A percentile compares a stretch with the other conserved stretches of the same genome.
phyloP scores from a whole-genome alignment of 2,888 invertebrate genomes.

The Zaprionus obscuricornis region DNA sequence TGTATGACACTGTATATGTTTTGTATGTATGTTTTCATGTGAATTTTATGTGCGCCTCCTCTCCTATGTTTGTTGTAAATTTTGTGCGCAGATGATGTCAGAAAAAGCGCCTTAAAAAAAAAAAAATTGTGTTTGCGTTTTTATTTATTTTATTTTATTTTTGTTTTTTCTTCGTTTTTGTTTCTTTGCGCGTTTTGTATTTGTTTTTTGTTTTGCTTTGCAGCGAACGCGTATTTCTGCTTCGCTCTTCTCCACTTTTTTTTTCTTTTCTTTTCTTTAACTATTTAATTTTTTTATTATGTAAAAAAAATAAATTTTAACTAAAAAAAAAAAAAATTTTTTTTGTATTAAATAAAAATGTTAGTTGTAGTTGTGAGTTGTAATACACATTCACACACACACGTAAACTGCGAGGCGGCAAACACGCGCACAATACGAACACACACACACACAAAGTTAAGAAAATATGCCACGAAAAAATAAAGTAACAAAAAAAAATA shows the following conservation, averaged over 20 bases:
- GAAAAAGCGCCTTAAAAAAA: constrained; percentile 55
- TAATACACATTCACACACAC: constrained; percentile 4
- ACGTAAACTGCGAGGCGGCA: constrained; percentile 25
- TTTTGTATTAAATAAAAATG: too few relatives aligned
- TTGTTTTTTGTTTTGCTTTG: constrained; percentile 20
- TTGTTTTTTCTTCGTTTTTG: constrained; percentile 37
- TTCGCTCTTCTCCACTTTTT: not conserved
- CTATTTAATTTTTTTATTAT: constrained; percentile 10
- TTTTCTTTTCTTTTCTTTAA: constrained; percentile 6
- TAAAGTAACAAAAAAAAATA: constrained; percentile 22
- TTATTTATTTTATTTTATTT: constrained; percentile 23
- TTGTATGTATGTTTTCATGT: constrained; percentile 18
- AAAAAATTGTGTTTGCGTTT: constrained; percentile 26
- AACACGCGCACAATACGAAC: constrained; percentile 22
- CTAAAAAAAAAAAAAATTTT: constrained; percentile 1
- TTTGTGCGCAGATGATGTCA: constrained; percentile 68
- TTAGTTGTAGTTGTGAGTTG: constrained; percentile 19
- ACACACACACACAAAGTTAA: constrained; percentile 22
- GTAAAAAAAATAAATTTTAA: constrained; percentile 9
- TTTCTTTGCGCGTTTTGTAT: constrained; percentile 37
- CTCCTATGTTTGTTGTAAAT: constrained; percentile 24
- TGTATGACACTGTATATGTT: constrained; percentile 28
- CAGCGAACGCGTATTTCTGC: constrained; percentile 10
- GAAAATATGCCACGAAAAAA: constrained; percentile 70
- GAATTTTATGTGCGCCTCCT: constrained; percentile 3